These are phyloP conservation scores for Parazoanthus darwini DNA, from an alignment of 92 coral and sea anemone genomes.

Conservation along the genomic window DNA sequence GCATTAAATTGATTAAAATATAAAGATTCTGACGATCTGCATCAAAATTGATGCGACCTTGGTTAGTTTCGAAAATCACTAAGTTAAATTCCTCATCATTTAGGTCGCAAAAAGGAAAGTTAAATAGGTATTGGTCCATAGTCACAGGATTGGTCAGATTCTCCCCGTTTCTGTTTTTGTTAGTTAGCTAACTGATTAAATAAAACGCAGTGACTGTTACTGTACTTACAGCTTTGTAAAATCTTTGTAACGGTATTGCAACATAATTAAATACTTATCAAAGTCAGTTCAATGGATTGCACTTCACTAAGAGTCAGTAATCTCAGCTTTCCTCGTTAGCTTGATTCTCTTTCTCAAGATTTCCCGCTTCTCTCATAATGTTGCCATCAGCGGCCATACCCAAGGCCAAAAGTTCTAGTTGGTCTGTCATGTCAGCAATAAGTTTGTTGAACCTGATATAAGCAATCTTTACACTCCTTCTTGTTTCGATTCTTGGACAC, in stretches of 20 bases:
- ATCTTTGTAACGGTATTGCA: background rate
- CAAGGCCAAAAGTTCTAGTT: background rate
- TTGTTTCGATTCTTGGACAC: background rate
- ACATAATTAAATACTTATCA: background rate
- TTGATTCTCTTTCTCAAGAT: background rate
- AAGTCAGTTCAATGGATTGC: background rate
- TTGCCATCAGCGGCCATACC: conserved; percentile 6
- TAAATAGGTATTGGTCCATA: background rate
- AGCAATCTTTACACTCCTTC: background rate
- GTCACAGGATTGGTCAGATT: conserved; percentile 11
- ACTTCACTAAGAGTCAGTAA: background rate
- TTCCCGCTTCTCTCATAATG: background rate
- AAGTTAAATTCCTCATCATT: conserved; percentile 19
- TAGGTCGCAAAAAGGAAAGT: conserved; percentile 15
- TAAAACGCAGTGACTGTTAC: background rate
- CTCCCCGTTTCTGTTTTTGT: background rate
- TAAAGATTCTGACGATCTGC: no score
- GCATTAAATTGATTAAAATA: conserved; percentile 15
- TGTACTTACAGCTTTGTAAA: conserved; percentile 12
- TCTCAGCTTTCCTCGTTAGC: conserved; percentile 6
- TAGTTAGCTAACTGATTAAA: conserved; percentile 12
- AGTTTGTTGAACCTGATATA: conserved; percentile 3
- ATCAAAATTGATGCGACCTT: conserved; percentile 9
- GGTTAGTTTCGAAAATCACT: conserved; percentile 1
- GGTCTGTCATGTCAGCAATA: background rate